A percentile compares a stretch with the other conserved stretches of the same genome.
Conservation (phyloP, 1,140 invertebrate genomes). For the Microplitis demolitor region DNA sequence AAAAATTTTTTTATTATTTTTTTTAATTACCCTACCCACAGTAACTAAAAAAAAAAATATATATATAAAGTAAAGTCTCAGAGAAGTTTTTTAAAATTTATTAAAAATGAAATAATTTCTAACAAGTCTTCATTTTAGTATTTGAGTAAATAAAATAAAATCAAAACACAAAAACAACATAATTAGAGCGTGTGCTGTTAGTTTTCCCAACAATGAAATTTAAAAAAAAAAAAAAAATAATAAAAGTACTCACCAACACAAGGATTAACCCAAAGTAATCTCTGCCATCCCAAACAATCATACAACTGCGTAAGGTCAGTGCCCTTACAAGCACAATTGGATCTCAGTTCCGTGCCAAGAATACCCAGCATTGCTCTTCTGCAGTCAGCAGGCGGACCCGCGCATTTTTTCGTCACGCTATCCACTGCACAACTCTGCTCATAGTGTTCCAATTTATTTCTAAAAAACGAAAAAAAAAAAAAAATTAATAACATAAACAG, state of each 20-base stretch:
- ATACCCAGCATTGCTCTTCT: conserved; percentile 82
- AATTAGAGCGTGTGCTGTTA: no score
- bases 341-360: conserved; percentile 81
- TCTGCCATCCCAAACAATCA: conserved; percentile 86
- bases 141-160: no score
- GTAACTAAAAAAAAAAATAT: no score
- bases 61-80: no score
- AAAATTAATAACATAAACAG: neutral
- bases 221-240: neutral
- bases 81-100: no score
- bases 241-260: conserved; percentile 78
- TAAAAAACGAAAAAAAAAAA: conserved; percentile 51
- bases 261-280: conserved; percentile 88
- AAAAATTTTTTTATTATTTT: no score
- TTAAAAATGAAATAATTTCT: no score
- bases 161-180: no score
- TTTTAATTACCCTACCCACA: no score
- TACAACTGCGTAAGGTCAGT: conserved; percentile 81
- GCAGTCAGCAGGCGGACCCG: conserved; percentile 80
- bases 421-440: conserved; percentile 90
- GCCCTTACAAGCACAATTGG: conserved; percentile 83
- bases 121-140: no score
- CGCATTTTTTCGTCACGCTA: conserved; percentile 85
- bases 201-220: no score
- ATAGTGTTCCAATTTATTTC: conserved; percentile 80